Percentiles rank a stretch among this genome's conserved stretches.
Evolutionary conservation across 2,113 vertebrate species (phyloP).

Genomic region (Vicugna pacos): DNA sequence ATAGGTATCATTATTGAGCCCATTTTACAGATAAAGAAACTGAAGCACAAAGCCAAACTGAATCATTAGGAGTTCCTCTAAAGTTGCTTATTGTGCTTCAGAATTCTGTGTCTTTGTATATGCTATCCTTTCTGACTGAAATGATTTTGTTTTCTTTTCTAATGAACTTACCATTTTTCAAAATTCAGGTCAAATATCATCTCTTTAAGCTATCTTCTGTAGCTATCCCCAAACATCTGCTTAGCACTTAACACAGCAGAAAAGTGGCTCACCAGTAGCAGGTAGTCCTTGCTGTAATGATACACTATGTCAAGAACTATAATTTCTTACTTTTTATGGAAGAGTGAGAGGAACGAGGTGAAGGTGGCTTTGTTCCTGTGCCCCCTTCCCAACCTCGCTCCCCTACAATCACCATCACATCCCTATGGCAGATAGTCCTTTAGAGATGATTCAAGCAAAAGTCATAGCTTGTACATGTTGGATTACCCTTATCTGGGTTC

Average conservation of each 20-base stretch:
- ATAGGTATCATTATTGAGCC: neutral
- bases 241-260: conserved; percentile 12
- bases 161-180: conserved; percentile 35
- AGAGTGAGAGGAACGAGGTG: conserved; percentile 7
- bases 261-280: neutral
- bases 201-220: conserved; percentile 35
- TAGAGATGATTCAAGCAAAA: conserved; percentile 44
- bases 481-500: neutral
- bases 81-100: conserved; percentile 2
- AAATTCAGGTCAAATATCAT: conserved; percentile 28
- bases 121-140: neutral
- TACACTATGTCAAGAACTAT: neutral
- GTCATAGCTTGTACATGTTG: neutral
- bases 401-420: neutral
- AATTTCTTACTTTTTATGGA: conserved; percentile 39
- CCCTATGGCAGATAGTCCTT: neutral
- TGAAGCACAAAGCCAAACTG: conserved; percentile 41
- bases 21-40: conserved; percentile 53
- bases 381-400: neutral
- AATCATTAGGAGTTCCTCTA: neutral
- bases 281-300: neutral
- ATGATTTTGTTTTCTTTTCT: conserved; percentile 18
- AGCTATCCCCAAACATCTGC: conserved; percentile 4
- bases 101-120: conserved; percentile 30
- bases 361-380: conserved; percentile 13